These are phyloP conservation scores for Malurus cyaneus DNA, from an alignment of 2,113 vertebrate genomes.

Conservation along the genomic window DNA sequence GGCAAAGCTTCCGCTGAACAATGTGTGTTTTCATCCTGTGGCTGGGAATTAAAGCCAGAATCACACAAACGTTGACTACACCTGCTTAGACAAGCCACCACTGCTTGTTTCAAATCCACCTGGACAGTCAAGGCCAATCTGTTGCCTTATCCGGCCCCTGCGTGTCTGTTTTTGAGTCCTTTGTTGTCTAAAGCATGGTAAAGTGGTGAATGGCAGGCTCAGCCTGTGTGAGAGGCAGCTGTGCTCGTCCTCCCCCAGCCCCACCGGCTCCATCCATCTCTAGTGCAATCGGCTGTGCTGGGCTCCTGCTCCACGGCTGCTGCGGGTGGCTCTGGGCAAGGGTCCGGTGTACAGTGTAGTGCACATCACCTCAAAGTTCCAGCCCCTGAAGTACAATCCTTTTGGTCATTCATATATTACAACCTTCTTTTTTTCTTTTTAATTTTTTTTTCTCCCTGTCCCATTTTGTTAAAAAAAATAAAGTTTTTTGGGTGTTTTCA, in stretches of 20 bases:
- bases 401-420: constrained; percentile 78
- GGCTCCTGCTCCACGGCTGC: neutral
- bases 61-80: fast-evolving
- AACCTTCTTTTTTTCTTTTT: constrained; percentile 5
- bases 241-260: neutral
- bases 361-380: constrained; percentile 87
- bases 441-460: neutral
- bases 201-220: neutral
- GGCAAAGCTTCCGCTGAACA: neutral
- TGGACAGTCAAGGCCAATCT: neutral
- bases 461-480: constrained; percentile 75
- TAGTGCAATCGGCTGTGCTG: neutral
- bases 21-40: neutral
- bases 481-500: constrained; percentile 16
- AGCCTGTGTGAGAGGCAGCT: neutral
- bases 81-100: neutral
- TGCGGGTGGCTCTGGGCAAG: neutral
- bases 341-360: constrained; percentile 47
- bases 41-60: neutral
- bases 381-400: constrained; percentile 86
- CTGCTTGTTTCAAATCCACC: neutral
- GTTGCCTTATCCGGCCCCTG: neutral
- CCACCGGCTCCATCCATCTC: neutral
- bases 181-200: neutral
- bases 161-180: neutral